These are phyloP conservation scores for Chiridota heheva DNA, from an alignment of 35 echinoderm and acorn worm species.

Conservation along the genomic window DNA sequence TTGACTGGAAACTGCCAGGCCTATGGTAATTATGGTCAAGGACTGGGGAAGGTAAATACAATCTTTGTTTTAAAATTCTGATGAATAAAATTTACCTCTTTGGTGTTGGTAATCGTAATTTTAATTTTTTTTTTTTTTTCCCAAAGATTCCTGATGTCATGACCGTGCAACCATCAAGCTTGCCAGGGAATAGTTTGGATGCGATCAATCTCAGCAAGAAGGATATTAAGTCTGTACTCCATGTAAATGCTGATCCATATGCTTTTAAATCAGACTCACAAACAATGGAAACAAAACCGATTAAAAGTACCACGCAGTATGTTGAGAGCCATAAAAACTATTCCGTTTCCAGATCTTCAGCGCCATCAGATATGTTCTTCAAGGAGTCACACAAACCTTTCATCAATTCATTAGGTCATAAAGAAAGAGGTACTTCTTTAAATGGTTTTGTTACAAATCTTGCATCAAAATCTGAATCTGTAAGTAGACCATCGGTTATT, in stretches of 20 bases:
- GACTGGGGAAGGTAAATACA: background rate
- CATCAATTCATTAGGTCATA: background rate
- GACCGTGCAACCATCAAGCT: conserved; percentile 25
- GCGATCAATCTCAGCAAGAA: conserved; percentile 2
- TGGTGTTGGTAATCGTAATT: background rate
- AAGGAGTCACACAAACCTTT: background rate
- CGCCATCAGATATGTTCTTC: background rate
- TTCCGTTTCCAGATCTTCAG: too few relatives aligned
- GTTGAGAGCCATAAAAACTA: too few relatives aligned
- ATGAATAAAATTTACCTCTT: background rate
- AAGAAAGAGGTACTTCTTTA: background rate
- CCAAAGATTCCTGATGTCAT: background rate
- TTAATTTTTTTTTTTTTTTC: background rate
- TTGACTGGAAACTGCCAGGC: background rate
- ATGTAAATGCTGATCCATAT: background rate
- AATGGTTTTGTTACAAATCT: too few relatives aligned
- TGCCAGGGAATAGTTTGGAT: conserved; percentile 29
- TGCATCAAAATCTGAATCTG: background rate
- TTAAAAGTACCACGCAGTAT: too few relatives aligned
- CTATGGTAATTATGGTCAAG: background rate
- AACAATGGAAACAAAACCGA: conserved; percentile 20
- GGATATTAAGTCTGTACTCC: background rate
- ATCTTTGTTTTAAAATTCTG: background rate
- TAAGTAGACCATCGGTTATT: conserved; percentile 83
- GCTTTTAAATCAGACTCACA: conserved; percentile 16